Percentiles rank a stretch among this genome's conserved stretches.
Evolutionary conservation across 53 echinoderm and acorn worm species (phyloP).

Genomic region (Holothuria scabra): DNA sequence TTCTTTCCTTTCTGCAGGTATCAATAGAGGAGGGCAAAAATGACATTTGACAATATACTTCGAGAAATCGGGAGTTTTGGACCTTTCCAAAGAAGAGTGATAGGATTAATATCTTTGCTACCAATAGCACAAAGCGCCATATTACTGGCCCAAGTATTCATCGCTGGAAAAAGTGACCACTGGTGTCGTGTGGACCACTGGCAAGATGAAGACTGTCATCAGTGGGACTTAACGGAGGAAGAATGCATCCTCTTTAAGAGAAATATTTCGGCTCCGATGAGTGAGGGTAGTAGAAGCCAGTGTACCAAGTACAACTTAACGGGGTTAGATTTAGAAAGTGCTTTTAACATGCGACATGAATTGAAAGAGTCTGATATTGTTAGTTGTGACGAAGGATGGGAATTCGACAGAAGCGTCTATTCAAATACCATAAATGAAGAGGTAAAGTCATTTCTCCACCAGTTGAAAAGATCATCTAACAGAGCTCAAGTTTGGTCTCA

Average conservation of each 20-base stretch:
- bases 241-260: conserved; percentile 6
- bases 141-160: conserved; percentile 1
- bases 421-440: conserved; percentile 7
- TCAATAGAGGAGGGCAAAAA: not conserved
- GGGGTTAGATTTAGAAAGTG: not conserved
- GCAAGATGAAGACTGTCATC: not conserved
- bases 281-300: not conserved
- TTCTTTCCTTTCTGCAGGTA: no score
- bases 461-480: no score
- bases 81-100: not conserved
- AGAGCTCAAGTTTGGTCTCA: no score
- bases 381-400: conserved; percentile 22
- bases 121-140: conserved; percentile 16
- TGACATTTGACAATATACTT: conserved; percentile 18
- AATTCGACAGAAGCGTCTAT: conserved; percentile 3
- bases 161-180: conserved; percentile 11
- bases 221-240: not conserved
- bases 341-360: not conserved
- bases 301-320: conserved; percentile 15
- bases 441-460: conserved; percentile 2
- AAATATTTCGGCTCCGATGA: not conserved
- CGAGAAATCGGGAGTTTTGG: conserved; percentile 3
- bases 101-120: not conserved
- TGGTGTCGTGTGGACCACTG: conserved; percentile 7
- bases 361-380: not conserved